Conservation (phyloP, 2,888 invertebrate species). For the Caenorhabditis sinica region DNA sequence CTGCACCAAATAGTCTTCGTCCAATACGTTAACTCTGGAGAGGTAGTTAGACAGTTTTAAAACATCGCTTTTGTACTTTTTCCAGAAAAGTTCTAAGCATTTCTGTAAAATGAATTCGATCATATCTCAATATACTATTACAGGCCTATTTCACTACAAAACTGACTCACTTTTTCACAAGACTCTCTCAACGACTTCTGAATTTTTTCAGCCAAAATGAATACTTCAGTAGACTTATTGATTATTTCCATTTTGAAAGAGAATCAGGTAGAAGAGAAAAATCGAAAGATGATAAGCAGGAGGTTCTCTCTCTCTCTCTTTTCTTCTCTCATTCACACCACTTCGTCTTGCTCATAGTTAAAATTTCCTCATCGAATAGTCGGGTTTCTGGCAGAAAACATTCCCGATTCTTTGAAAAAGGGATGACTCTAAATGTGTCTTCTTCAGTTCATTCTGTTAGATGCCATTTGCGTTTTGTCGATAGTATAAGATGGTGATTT, state of each 20-base stretch:
- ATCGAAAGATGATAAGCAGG: neutral
- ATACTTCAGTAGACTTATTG: neutral
- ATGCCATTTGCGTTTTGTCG: no score
- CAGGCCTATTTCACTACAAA: no score
- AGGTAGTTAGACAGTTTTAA: neutral
- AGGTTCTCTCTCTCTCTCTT: neutral
- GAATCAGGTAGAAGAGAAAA: neutral
- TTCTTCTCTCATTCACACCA: neutral
- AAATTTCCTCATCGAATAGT: no score
- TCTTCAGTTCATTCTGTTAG: no score
- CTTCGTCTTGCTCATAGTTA: no score
- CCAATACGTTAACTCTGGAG: neutral
- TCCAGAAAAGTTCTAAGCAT: neutral
- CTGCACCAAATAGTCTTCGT: neutral
- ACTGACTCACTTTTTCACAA: neutral
- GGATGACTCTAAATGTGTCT: no score
- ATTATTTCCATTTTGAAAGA: neutral
- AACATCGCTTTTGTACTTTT: neutral
- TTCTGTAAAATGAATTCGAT: conserved; percentile 1
- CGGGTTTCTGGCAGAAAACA: no score
- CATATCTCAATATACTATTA: no score
- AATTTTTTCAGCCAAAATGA: neutral
- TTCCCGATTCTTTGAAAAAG: no score
- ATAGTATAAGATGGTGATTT: no score
- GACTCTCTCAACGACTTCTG: neutral